Conservation (phyloP, 30 jellyfish, hydroid and myxozoan genomes). For the Haliclystus octoradiatus region DNA sequence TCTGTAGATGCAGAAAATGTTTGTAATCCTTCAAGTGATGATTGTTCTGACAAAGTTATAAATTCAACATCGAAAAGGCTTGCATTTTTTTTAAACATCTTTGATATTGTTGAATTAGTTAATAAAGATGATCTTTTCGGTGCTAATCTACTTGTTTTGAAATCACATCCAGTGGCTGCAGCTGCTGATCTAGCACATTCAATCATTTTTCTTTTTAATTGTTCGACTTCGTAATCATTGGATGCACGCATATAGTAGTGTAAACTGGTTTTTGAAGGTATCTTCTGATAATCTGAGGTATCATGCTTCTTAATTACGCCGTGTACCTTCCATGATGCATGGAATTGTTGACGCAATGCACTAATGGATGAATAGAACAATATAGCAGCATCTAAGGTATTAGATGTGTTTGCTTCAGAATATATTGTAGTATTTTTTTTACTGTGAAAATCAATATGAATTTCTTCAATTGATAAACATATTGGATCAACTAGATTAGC, state of each 20-base stretch:
- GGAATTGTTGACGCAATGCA: slow-evolving; percentile 88
- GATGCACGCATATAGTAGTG: slow-evolving; percentile 56
- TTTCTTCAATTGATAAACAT: background rate
- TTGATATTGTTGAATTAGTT: background rate
- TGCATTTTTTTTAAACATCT: background rate
- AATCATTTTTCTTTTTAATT: slow-evolving; percentile 22
- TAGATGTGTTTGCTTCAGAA: slow-evolving; percentile 71
- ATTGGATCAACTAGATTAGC: slow-evolving; percentile 22
- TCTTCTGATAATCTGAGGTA: slow-evolving; percentile 62
- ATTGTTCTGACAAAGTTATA: background rate
- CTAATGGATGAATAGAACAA: slow-evolving; percentile 61
- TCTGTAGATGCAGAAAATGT: slow-evolving; percentile 39
- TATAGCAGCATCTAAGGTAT: slow-evolving; percentile 93
- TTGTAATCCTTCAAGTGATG: background rate
- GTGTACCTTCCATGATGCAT: slow-evolving; percentile 65
- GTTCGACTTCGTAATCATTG: slow-evolving; percentile 49
- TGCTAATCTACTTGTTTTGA: background rate
- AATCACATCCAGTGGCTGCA: slow-evolving; percentile 50
- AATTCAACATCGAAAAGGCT: background rate
- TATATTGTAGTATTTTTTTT: background rate
- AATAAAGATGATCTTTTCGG: background rate
- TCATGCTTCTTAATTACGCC: slow-evolving; percentile 76
- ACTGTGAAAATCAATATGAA: slow-evolving; percentile 3
- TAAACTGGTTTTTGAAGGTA: slow-evolving; percentile 58
- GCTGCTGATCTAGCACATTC: slow-evolving; percentile 92